phyloP scores from a whole-genome alignment of 2,888 invertebrate genomes.

The Ormyrus nitidulus region DNA sequence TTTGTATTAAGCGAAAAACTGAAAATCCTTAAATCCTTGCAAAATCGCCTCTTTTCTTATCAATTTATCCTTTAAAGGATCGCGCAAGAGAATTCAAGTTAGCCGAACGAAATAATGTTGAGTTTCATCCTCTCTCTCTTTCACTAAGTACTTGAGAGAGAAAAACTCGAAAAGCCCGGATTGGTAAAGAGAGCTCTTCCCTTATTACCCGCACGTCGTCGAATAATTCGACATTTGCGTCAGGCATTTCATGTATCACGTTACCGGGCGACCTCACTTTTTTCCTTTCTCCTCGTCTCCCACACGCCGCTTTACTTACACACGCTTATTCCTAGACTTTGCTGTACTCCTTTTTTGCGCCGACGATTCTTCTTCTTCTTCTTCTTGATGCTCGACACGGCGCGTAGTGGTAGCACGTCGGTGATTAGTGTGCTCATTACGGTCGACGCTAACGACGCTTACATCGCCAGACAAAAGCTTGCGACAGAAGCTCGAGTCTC shows the following conservation, averaged over 20 bases:
- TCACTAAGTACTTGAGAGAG: too few relatives aligned
- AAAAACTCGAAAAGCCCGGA: too few relatives aligned
- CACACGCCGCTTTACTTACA: constrained; percentile 1
- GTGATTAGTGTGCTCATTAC: constrained; percentile 75
- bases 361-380: constrained; percentile 35
- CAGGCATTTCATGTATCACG: neutral
- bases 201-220: neutral
- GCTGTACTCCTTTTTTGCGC: constrained; percentile 41
- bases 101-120: too few relatives aligned
- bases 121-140: too few relatives aligned
- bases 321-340: constrained; percentile 32
- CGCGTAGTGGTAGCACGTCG: constrained; percentile 62
- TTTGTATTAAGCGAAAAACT: too few relatives aligned
- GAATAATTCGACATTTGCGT: neutral
- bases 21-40: too few relatives aligned
- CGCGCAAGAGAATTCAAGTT: too few relatives aligned
- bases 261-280: neutral
- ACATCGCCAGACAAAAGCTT: constrained; percentile 68
- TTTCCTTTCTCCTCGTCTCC: too few relatives aligned
- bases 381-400: constrained; percentile 21
- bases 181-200: too few relatives aligned
- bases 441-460: constrained; percentile 73
- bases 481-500: constrained; percentile 56
- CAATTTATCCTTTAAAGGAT: too few relatives aligned
- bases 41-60: too few relatives aligned